Base-by-base conservation (phyloP, 2,113 vertebrate genomes). In the Cepphus grylle region DNA sequence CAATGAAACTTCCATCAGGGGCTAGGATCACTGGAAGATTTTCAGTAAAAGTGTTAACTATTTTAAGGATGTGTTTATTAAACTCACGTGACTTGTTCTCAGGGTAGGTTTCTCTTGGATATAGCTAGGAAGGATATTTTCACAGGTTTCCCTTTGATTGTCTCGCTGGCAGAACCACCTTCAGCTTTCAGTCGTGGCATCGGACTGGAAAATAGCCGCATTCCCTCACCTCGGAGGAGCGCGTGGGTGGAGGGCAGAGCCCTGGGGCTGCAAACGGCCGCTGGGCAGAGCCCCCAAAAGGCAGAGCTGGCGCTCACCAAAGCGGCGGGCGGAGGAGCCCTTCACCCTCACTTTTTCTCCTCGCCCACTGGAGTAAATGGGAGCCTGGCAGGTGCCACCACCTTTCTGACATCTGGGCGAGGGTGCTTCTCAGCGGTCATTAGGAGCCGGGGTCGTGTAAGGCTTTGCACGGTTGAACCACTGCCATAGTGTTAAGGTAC, bases 21-120 rank as follows among this genome's bases (percentile, higher is more conserved):
- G 36, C 61, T 27, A 25, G 19, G 52, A 34, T 66, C 62, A 21
- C 23, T 36, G 50, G n/a, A 36, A 78, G 58, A 81, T 79, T 94
- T 93, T 82, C 70, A 53, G 26, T 81, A 43, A 13, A 67, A 81
- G 62, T 15, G 55, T 58, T 80, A 93, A 84, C 27, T 78, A 1
- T 67, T 92, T 91, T 91, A 67, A 67, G 83, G 58, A 74, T n/a
- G 40, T 82, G 66, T 93, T 94, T 95, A 89, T 96, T 92, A 86
- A 90, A 81, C 45, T 95, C 90, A 49, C 0, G 0, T 94, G 93
- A 73, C 58, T 55, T 52, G 25, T 74, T 88, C 56, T 84, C 47
- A 55, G 40, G 34, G 6, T 19, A 45, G 11, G 38, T 47, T 85
- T 94, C 65, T 43, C 45, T 55, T 11, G 34, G 34, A 25, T 74